Evolutionary conservation across 2,888 invertebrate species (phyloP).

Genomic region (Plagodis pulveraria): DNA sequence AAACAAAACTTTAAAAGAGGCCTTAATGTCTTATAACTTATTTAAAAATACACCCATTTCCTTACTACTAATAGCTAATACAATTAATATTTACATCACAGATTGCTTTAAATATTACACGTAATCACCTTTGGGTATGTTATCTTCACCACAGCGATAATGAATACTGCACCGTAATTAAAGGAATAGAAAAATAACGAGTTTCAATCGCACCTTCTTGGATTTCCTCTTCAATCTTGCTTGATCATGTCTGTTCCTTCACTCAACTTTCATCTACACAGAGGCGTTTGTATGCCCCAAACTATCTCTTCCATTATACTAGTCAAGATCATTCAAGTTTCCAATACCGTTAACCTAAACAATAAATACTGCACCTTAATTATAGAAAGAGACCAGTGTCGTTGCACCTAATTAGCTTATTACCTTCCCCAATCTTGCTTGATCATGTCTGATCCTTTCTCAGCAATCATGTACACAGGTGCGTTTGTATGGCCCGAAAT

Average conservation of each 20-base stretch:
- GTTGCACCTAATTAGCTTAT: constrained; percentile 17
- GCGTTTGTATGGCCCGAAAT: constrained; percentile 92
- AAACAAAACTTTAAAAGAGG: neutral
- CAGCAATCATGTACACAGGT: constrained; percentile 92
- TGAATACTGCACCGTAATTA: neutral
- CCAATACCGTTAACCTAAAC: constrained; percentile 86
- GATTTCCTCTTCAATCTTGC: constrained; percentile 69
- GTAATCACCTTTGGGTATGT: constrained; percentile 7
- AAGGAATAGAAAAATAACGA: neutral
- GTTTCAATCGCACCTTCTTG: neutral
- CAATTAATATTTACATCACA: constrained; percentile 43
- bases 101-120: constrained; percentile 35
- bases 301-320: constrained; percentile 92
- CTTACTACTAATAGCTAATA: constrained; percentile 11
- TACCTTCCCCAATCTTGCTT: constrained; percentile 81
- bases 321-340: constrained; percentile 90
- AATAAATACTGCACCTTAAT: neutral
- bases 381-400: neutral
- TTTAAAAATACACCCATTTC: constrained; percentile 1
- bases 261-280: constrained; percentile 91
- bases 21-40: neutral
- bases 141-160: neutral
- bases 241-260: constrained; percentile 90
- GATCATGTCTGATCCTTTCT: constrained; percentile 90
- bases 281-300: constrained; percentile 91